These are phyloP conservation scores for Portunus trituberculatus DNA, from an alignment of 1,140 invertebrate species.

Conservation along the genomic window DNA sequence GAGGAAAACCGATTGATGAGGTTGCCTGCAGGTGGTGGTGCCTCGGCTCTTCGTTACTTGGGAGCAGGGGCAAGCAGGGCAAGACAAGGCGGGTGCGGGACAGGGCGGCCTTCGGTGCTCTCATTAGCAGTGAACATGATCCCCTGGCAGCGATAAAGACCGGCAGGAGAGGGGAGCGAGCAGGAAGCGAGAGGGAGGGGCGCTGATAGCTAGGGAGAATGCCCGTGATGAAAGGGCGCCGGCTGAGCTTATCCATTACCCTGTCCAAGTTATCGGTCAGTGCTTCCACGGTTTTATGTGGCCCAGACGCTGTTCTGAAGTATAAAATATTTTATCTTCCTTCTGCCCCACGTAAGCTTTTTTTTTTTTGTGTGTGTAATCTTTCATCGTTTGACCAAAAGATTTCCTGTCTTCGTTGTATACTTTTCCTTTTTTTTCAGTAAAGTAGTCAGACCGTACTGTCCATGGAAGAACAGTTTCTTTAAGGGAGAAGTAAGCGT, in stretches of 20 bases:
- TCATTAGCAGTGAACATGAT: background rate
- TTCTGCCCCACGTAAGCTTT: background rate
- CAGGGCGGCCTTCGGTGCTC: background rate
- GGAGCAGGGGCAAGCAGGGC: background rate
- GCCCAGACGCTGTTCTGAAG: background rate
- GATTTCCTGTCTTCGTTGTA: background rate
- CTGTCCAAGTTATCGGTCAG: background rate
- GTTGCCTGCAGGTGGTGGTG: background rate
- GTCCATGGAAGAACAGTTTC: too few relatives aligned
- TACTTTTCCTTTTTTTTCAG: too few relatives aligned
- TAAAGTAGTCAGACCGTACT: too few relatives aligned
- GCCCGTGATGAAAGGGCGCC: background rate
- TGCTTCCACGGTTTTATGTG: background rate
- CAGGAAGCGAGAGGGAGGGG: background rate
- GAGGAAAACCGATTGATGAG: background rate
- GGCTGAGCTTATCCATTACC: slow-evolving; percentile 1
- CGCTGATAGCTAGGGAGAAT: background rate
- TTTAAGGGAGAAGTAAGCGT: too few relatives aligned
- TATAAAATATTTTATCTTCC: background rate
- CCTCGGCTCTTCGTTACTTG: background rate
- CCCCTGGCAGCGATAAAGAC: background rate
- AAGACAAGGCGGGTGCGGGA: background rate
- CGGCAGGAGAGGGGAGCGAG: background rate
- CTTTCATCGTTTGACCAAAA: background rate
- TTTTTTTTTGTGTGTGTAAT: background rate